phyloP scores from a whole-genome alignment of 2,888 invertebrate genomes.

The Amphiduros pacificus region DNA sequence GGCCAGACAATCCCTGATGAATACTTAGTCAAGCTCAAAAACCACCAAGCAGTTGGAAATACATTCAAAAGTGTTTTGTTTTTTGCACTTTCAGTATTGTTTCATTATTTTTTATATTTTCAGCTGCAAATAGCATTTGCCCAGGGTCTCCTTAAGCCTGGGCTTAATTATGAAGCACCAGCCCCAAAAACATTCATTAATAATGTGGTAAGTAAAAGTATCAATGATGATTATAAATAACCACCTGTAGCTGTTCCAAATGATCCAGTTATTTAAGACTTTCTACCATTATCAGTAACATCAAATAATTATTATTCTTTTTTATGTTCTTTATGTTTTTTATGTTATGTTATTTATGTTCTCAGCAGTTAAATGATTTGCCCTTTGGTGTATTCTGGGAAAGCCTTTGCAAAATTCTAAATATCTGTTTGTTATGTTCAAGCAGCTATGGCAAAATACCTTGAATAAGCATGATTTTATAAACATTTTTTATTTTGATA shows the following conservation, averaged over 20 bases:
- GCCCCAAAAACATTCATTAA: constrained; percentile 69
- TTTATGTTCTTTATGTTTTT: not conserved
- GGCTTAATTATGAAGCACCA: constrained; percentile 69
- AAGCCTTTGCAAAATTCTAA: too few species aligned
- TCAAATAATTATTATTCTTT: not conserved
- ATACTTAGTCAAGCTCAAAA: too few species aligned
- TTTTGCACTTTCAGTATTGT: too few species aligned
- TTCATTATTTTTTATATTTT: constrained; percentile 10
- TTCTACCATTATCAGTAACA: too few species aligned
- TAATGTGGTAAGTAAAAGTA: constrained; percentile 69
- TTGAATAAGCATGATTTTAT: too few species aligned
- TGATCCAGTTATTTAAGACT: not conserved
- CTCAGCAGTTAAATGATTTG: not conserved
- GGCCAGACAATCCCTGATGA: too few species aligned
- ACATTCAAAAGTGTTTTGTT: too few species aligned
- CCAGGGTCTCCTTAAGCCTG: constrained; percentile 82
- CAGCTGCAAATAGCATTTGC: constrained; percentile 89
- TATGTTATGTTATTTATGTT: not conserved
- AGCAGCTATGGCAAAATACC: too few species aligned
- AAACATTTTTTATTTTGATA: too few species aligned
- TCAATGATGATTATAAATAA: not conserved
- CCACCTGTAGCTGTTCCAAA: not conserved
- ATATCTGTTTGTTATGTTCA: too few species aligned
- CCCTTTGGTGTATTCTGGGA: too few species aligned
- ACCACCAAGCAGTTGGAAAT: too few species aligned